A percentile compares a stretch with the other conserved stretches of the same genome.
phyloP scores from a whole-genome alignment of 2,797 vertebrate species.

The Clamator glandarius region DNA sequence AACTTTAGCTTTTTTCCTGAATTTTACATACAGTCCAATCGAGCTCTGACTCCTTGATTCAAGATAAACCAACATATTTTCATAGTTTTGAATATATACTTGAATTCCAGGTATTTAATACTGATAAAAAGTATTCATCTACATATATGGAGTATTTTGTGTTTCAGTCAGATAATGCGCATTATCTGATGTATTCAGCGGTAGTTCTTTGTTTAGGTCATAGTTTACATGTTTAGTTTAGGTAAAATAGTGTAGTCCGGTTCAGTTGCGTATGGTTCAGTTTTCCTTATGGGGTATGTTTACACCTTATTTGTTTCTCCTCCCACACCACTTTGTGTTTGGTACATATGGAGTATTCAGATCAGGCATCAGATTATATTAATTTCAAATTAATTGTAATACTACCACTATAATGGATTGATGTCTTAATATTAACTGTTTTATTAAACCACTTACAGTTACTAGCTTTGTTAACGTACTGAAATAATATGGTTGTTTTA shows the following conservation, averaged over 20 bases:
- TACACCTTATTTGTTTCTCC: not conserved
- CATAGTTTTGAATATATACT: not conserved
- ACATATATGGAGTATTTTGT: not conserved
- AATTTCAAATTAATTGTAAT: constrained; percentile 27
- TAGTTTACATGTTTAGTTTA: not conserved
- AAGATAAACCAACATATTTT: not conserved
- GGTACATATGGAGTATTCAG: not conserved
- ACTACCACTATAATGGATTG: constrained; percentile 56
- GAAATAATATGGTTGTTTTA: constrained; percentile 19
- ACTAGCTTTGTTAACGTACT: constrained; percentile 56
- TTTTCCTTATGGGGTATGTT: not conserved
- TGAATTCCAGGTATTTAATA: not conserved
- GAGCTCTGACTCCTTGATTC: not conserved
- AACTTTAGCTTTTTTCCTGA: not conserved
- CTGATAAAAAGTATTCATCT: not conserved
- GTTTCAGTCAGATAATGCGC: not conserved
- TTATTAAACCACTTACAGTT: constrained; percentile 64
- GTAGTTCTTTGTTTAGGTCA: not conserved
- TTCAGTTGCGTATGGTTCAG: no score
- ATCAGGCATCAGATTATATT: not conserved
- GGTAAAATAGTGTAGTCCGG: not conserved
- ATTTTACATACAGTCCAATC: not conserved
- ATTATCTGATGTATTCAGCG: not conserved
- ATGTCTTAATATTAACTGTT: constrained; percentile 25
- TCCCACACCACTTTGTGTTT: not conserved